Evolutionary conservation across 2,797 vertebrate genomes (phyloP), one percentile per base, ranked within the genome.

Genomic region (Eulemur albifrons): DNA sequence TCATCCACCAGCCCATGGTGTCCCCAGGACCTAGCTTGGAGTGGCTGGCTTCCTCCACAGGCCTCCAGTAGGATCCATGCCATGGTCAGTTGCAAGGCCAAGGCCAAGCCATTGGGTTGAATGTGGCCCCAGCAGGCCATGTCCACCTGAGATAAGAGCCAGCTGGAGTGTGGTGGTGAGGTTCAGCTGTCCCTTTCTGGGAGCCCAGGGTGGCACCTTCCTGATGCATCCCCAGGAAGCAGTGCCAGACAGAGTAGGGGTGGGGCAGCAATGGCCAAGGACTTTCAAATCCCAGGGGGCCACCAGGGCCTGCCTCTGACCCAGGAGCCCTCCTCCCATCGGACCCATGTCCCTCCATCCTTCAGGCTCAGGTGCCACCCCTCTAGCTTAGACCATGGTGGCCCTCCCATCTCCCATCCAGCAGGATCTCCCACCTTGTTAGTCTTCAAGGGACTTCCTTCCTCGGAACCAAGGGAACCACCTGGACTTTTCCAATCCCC

Each of bases 1-100:
- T 63, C 5, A 3, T 77, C 40, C 6, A 2, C 38, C 61, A 88
- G 50, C 32, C 43, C 45, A 9, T n/a, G 52, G 27, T 90, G 92
- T 96, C 57, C 92, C 88, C 18, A 50, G 75, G 84, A 76, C 65
- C 35, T 87, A 73, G 8, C 48, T 61, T 65, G 75, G 59, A 95
- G 72, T 18, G 50, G 40, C 43, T 3, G 93, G 38, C 73, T 94
- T 79, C 85, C 93, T 86, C 65, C 95, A 93, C 57, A 93, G 84
- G 35, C 27, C 45, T 52, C 96, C 72, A 97, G 52, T 23, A 97
- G 87, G 21, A 93, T 88, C 90, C 95, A 97, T 32, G 63, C 93
- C 94, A 97, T 35, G 21, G 63, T 94, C 76, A 96, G 79, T 11
- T 25, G 65, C 63, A 96, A 83, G 67, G 81, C 76, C 94, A 88